Percentiles rank a stretch among this genome's conserved stretches.
These are phyloP conservation scores for Porites rus DNA, from an alignment of 92 coral and sea anemone genomes.

Conservation along the genomic window DNA sequence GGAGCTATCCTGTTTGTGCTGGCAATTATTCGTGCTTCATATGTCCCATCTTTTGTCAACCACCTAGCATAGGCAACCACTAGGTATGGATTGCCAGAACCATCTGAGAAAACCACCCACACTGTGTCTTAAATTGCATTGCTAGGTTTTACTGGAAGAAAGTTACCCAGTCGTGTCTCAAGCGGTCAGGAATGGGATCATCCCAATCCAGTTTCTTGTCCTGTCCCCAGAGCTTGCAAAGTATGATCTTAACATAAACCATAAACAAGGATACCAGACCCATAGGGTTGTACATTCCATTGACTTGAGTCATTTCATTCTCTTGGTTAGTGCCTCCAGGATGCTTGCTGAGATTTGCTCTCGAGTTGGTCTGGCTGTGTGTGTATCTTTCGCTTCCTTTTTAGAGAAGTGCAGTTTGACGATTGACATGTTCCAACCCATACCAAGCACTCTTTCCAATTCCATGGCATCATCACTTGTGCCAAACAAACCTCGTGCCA, in stretches of 20 bases:
- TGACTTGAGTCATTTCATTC: conserved; percentile 27
- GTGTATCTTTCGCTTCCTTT: conserved; percentile 41
- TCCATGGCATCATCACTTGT: not conserved
- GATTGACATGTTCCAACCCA: conserved; percentile 25
- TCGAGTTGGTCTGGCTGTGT: conserved; percentile 29
- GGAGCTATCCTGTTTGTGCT: conserved; percentile 69
- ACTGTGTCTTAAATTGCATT: conserved; percentile 19
- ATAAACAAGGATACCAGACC: conserved; percentile 70
- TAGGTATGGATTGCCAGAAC: conserved; percentile 58
- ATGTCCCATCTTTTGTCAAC: conserved; percentile 39
- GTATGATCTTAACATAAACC: conserved; percentile 66
- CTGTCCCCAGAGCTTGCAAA: conserved; percentile 58
- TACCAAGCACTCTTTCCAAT: conserved; percentile 36
- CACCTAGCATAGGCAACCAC: conserved; percentile 69
- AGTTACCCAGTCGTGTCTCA: conserved; percentile 16
- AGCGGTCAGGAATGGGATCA: conserved; percentile 56
- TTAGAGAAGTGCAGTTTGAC: conserved; percentile 51
- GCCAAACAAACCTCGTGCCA: not conserved
- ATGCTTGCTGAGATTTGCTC: conserved; percentile 28
- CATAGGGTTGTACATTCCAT: conserved; percentile 68
- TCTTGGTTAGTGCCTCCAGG: conserved; percentile 52
- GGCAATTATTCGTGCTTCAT: conserved; percentile 28
- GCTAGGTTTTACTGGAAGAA: conserved; percentile 22
- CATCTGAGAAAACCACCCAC: conserved; percentile 53
- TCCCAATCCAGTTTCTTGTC: conserved; percentile 61